These are phyloP conservation scores for Phlogophora meticulosa DNA, from an alignment of 2,888 invertebrate genomes.

Conservation along the genomic window DNA sequence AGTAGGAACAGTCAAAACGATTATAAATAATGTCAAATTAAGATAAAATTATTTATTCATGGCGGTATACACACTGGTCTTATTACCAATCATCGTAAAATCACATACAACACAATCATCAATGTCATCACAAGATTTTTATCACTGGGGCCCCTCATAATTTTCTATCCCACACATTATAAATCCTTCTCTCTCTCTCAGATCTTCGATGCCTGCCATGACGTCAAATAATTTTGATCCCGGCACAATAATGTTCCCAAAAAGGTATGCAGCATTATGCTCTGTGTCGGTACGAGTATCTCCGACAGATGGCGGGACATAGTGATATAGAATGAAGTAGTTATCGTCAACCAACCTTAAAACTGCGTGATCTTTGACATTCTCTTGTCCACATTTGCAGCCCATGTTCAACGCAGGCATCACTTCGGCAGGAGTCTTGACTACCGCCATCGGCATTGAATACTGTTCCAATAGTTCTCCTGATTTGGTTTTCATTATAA, in stretches of 20 bases:
- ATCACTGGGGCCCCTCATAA: conserved; percentile 35
- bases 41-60: too few relatives aligned
- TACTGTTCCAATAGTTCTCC: conserved; percentile 42
- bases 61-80: neutral
- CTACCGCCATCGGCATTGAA: conserved; percentile 44
- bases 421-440: conserved; percentile 24
- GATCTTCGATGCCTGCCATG: conserved; percentile 39
- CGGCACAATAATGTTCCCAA: conserved; percentile 39
- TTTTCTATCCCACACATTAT: conserved; percentile 45
- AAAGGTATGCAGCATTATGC: conserved; percentile 42
- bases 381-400: conserved; percentile 37
- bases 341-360: conserved; percentile 35
- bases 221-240: conserved; percentile 36
- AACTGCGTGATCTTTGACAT: conserved; percentile 44
- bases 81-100: neutral
- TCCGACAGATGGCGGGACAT: conserved; percentile 24
- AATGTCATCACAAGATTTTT: neutral
- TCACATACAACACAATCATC: neutral
- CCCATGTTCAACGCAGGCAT: conserved; percentile 35
- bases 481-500: conserved; percentile 33
- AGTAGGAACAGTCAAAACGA: too few relatives aligned
- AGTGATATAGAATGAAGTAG: conserved; percentile 44
- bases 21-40: too few relatives aligned
- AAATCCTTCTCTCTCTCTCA: conserved; percentile 39
- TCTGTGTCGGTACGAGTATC: conserved; percentile 16